These are phyloP conservation scores for Busseola fusca DNA, from an alignment of 2,888 invertebrate genomes.

Conservation along the genomic window DNA sequence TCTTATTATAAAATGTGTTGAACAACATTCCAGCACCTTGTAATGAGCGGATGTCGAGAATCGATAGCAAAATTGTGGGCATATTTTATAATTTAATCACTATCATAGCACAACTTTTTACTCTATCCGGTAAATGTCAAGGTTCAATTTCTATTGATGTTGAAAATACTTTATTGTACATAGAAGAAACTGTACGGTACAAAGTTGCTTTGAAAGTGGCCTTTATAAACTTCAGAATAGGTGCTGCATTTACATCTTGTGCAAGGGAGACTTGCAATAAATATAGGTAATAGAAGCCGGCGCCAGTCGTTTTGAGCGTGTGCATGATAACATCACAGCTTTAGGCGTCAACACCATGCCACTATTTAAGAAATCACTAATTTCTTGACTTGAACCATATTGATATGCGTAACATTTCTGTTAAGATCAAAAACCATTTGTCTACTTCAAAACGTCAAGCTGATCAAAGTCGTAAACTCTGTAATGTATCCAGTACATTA, in stretches of 20 bases:
- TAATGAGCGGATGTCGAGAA: slow-evolving; percentile 87
- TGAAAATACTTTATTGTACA: slow-evolving; percentile 64
- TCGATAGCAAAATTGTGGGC: slow-evolving; percentile 85
- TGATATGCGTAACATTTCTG: slow-evolving; percentile 50
- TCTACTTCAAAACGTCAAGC: slow-evolving; percentile 42
- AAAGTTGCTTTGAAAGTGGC: slow-evolving; percentile 75
- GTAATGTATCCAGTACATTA: slow-evolving; percentile 42
- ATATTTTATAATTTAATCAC: slow-evolving; percentile 80
- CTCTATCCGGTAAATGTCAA: slow-evolving; percentile 63
- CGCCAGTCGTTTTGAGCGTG: slow-evolving; percentile 80
- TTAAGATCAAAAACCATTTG: slow-evolving; percentile 45
- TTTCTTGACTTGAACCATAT: slow-evolving; percentile 58
- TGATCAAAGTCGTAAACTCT: slow-evolving; percentile 42
- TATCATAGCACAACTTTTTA: slow-evolving; percentile 56
- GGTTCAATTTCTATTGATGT: slow-evolving; percentile 65
- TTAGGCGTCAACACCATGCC: slow-evolving; percentile 75
- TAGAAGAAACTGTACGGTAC: slow-evolving; percentile 72
- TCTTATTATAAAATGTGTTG: slow-evolving; percentile 82
- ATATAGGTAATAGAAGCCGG: slow-evolving; percentile 80
- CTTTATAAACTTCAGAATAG: slow-evolving; percentile 77
- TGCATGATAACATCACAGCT: slow-evolving; percentile 81
- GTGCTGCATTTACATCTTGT: slow-evolving; percentile 78
- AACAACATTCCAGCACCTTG: slow-evolving; percentile 86
- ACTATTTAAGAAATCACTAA: slow-evolving; percentile 75
- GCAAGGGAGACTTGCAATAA: slow-evolving; percentile 73